Base-by-base conservation (phyloP, 2,113 vertebrate species). In the Barbus barbus region DNA sequence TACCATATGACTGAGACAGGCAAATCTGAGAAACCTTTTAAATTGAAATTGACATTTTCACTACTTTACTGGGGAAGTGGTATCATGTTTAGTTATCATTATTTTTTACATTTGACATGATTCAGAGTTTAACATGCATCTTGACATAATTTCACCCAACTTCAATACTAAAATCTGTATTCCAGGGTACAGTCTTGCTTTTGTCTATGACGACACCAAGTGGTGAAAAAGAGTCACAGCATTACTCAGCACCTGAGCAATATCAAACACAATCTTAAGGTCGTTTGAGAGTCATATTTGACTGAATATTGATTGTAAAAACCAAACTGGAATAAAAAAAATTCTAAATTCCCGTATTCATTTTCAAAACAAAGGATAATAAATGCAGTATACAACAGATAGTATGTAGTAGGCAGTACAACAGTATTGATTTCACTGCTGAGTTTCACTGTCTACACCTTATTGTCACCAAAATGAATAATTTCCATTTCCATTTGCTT, bases 131-230 rank as follows among this genome's bases (percentile, higher is more conserved):
- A 56, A n/a, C 74, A 56, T 3, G 31, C 3, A 16, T 48, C 14
- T 79, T 31, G 41, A 60, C 14, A 61, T 26, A 5, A 58, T 61
- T 26, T 48, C 24, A 22, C 60, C 24, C 24, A 48, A 46, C 12
- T 16, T 75, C 3, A 20, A 22, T 46, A 4, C 18, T 46, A 22
- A 33, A 36, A 20, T 11, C 58, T 24, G 22, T 5, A 53, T 14
- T 51, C n/a, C n/a, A n/a, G n/a, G n/a, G n/a, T n/a, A n/a, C n/a
- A n/a, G n/a, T n/a, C 0, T 85, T 85, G 78, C 26, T 14, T 24
- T 89, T 90, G 90, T 88, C 84, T 86, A 80, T 44, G 81, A 28
- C 46, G 79, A 83, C 90, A 89, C 53, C 92, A 87, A 90, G 90
- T 93, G 94, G 90, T 81, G 28, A 75, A 1, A 2, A 9, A 1